Evolutionary conservation across 2,888 invertebrate species (phyloP), one percentile per base, ranked within the genome.

Genomic region (Perizoma flavofasciatum): DNA sequence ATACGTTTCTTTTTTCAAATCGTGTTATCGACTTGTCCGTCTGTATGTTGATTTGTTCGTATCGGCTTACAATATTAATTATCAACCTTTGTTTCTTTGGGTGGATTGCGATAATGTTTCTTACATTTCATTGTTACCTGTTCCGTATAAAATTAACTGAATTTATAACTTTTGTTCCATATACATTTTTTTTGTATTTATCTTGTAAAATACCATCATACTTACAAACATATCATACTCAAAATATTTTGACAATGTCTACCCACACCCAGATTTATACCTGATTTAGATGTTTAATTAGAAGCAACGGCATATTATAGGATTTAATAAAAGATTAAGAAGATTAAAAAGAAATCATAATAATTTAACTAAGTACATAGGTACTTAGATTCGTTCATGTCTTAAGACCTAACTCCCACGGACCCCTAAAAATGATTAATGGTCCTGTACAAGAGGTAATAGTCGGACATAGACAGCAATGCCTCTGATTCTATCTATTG

Each of bases 21-120:
- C 81, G 76, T 82, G 81, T 78, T 85, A 83, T 86, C 82, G 77
- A 70, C 69, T 81, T 81, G 81, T 84, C 77, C 73, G 81, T 82
- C 79, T 77, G 79, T 80, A 64, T 68, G 82, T 87, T 83, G 85
- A 86, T 87, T 88, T 86, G 86, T 80, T 87, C 82, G 79, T 86
- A 86, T 86, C 81, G 80, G 69, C 78, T 74, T 81, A 81, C 80
- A 82, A 86, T 88, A 89, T 88, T 89, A 88, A 89, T 89, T 89
- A 86, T 82, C 70, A 76, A 69, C 83, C 83, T 83, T 85, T 83
- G 86, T 87, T 87, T 81, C 86, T 80, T 77, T 74, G 66, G 55
- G 61, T 68, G 68, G 84, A 82, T 83, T 79, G 71, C 69, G 70
- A 82, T 83, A 79, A 22, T 75, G 70, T 70, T 75, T 77, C 70